Evolutionary conservation across 1,140 invertebrate species (phyloP), one percentile per base, ranked within the genome.

Genomic region (Drosophila nannoptera): DNA sequence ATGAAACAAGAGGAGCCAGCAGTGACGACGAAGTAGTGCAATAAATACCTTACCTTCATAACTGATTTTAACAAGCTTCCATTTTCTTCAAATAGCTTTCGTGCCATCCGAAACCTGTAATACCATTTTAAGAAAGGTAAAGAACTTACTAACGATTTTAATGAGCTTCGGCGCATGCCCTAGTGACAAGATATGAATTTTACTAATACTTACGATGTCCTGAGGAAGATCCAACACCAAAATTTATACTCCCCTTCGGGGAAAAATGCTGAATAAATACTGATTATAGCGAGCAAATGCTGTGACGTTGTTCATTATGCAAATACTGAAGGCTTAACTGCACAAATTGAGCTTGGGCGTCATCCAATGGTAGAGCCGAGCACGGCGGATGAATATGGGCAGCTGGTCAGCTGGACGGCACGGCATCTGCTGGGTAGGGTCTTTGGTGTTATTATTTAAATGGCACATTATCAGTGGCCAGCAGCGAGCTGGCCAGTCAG

Each of bases 1-100:
- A 90, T 92, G 78, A 90, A 92, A 87, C 91, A 92, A 76, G 91
- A 92, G 69, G 89, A 87, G 62, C 90, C 92, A 74, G 82, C 49
- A 14, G 69, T 63, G 54, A 14, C 32, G 40, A 7, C 0, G 9
- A 7, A 14, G 5, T 14, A 6, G n/a, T 35, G 0, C 14, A 33
- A 7, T 32, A 43, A 56, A 16, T 2, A 16, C 3, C 3, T 38
- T 53, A 4, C 0, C 38, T 5, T 11, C 8, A 6, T 4, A 54
- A 6, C 3, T 22, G 3, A 22, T 22, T 22, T 22, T 22, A 22
- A 22, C 22, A 22, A 22, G 1, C 22, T 22, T 1, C 22, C 22
- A 22, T 22, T 22, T 22, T 1, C 22, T n/a, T n/a, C 1, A 22
- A 22, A 22, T 22, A 22, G 22, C 22, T 22, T 22, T 22, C 22